A percentile compares a stretch with the other conserved stretches of the same genome.
Conservation (phyloP, 2,888 invertebrate genomes). For the Eilema sororculum region DNA sequence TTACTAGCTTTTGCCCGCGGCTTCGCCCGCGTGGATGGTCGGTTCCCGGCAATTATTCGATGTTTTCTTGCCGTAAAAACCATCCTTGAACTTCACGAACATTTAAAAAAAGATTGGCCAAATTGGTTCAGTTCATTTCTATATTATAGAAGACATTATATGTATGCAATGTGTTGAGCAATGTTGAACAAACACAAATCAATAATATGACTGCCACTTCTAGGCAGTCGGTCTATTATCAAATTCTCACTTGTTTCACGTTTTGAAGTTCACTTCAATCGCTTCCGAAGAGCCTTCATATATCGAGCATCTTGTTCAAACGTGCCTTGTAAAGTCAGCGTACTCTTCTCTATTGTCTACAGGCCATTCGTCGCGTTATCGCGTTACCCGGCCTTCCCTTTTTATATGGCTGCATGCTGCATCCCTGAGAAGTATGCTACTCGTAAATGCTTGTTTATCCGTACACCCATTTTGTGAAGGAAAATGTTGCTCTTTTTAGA, state of each 20-base stretch:
- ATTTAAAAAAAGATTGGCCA: too few species aligned
- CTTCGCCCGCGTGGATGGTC: too few species aligned
- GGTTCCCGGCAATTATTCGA: too few species aligned
- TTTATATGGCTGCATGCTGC: slow-evolving; percentile 63
- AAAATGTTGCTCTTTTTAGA: slow-evolving; percentile 47
- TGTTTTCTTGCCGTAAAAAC: too few species aligned
- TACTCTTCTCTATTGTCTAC: slow-evolving; percentile 61
- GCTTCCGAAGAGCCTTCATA: slow-evolving; percentile 37
- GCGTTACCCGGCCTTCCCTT: slow-evolving; percentile 57
- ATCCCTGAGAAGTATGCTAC: slow-evolving; percentile 51
- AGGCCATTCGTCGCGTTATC: slow-evolving; percentile 62
- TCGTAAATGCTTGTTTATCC: slow-evolving; percentile 49
- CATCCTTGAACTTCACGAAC: too few species aligned
- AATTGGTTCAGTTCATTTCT: too few species aligned
- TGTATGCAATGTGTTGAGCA: too few species aligned
- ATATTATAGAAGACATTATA: too few species aligned
- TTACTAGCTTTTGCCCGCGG: too few species aligned
- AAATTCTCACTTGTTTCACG: not conserved
- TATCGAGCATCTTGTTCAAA: slow-evolving; percentile 38
- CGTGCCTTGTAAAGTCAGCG: slow-evolving; percentile 50
- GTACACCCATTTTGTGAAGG: slow-evolving; percentile 43
- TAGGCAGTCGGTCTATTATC: not conserved
- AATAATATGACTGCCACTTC: not conserved
- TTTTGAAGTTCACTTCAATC: slow-evolving; percentile 31
- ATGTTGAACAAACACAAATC: not conserved